These are phyloP conservation scores for Bufo bufo DNA, from an alignment of 2,113 vertebrate species.

Conservation along the genomic window DNA sequence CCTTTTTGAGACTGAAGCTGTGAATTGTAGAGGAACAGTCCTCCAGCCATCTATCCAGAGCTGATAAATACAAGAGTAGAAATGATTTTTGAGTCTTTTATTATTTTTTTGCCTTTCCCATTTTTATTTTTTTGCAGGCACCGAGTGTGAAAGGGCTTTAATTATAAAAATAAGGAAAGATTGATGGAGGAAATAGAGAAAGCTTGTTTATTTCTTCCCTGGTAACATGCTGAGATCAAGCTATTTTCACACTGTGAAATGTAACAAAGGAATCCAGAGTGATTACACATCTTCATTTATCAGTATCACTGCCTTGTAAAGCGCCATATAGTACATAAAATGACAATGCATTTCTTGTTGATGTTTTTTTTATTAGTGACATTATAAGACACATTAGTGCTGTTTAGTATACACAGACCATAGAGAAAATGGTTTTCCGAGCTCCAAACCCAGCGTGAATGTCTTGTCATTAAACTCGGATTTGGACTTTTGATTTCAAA, in stretches of 20 bases:
- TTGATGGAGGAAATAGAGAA: conserved; percentile 69
- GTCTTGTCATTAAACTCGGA: conserved; percentile 76
- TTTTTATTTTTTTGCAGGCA: conserved; percentile 33
- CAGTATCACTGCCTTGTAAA: conserved; percentile 74
- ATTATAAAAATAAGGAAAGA: conserved; percentile 75
- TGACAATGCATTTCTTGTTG: conserved; percentile 80
- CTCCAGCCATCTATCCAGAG: conserved; percentile 42
- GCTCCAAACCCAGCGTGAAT: conserved; percentile 77
- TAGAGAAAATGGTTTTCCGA: conserved; percentile 77
- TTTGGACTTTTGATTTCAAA: conserved; percentile 59
- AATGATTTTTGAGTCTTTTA: conserved; percentile 20
- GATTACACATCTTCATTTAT: conserved; percentile 79
- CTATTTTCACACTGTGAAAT: conserved; percentile 81
- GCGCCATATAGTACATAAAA: conserved; percentile 73
- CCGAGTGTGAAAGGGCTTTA: conserved; percentile 58
- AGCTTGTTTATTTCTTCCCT: conserved; percentile 75
- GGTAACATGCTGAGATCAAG: conserved; percentile 77
- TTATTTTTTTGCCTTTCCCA: not conserved
- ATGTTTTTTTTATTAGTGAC: conserved; percentile 79
- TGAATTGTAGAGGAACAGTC: conserved; percentile 66
- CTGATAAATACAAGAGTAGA: conserved; percentile 1
- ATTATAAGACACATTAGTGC: conserved; percentile 79
- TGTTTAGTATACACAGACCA: conserved; percentile 72
- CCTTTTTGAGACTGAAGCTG: conserved; percentile 58
- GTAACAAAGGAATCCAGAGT: conserved; percentile 80